Conservation (phyloP, 2,113 vertebrate genomes). For the Gasterosteus nipponicus region DNA sequence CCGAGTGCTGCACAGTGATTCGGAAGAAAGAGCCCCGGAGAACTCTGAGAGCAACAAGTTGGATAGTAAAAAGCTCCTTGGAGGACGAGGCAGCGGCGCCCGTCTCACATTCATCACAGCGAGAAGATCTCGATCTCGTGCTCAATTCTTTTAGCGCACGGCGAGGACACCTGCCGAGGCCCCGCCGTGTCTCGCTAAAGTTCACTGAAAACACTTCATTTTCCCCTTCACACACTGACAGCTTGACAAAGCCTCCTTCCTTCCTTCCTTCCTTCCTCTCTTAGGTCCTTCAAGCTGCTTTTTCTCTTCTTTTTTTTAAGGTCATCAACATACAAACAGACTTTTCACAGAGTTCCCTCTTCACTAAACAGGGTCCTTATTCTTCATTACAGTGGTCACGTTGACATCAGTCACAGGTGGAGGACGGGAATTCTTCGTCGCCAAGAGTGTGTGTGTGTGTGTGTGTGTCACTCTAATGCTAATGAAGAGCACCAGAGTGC, state of each 20-base stretch:
- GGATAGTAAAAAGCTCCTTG: neutral
- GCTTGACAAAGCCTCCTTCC: conserved; percentile 30
- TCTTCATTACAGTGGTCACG: conserved; percentile 14
- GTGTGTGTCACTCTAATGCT: conserved; percentile 4
- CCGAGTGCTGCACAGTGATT: neutral
- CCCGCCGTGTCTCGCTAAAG: neutral
- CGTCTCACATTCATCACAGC: neutral
- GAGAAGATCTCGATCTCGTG: neutral
- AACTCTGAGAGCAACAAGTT: too few relatives aligned
- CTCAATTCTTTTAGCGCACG: neutral
- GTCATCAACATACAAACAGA: too few relatives aligned
- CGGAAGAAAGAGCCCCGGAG: too few relatives aligned
- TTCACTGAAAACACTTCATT: neutral
- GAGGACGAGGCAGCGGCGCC: neutral
- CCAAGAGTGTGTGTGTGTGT: neutral
- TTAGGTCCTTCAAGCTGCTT: neutral
- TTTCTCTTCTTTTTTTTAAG: neutral
- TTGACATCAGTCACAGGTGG: neutral
- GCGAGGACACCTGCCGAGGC: neutral
- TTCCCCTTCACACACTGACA: conserved; percentile 14
- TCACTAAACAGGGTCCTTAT: accelerated
- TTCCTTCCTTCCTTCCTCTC: conserved; percentile 29
- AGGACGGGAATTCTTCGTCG: conserved; percentile 11
- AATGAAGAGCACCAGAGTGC: conserved; percentile 39
- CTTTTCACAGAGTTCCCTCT: neutral